phyloP scores from a whole-genome alignment of 2,888 invertebrate genomes.

The Ophion obscuratus region DNA sequence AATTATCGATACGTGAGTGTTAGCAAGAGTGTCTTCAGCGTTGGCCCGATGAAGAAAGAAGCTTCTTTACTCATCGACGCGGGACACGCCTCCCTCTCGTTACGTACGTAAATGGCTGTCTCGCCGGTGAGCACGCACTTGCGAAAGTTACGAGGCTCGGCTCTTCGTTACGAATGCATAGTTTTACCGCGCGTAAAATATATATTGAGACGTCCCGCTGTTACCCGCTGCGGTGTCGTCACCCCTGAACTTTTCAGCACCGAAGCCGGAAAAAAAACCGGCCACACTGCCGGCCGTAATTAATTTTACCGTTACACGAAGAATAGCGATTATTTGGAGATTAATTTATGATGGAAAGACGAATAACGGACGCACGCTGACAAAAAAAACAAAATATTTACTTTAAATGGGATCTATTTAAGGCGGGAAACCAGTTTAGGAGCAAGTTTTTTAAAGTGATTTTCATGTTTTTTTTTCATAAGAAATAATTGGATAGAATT shows the following conservation, averaged over 20 bases:
- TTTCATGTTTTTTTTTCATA: no score
- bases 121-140: constrained; percentile 60
- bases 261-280: constrained; percentile 6
- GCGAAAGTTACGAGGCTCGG: constrained; percentile 75
- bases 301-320: constrained; percentile 23
- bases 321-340: no score
- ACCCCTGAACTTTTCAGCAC: constrained; percentile 44
- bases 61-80: constrained; percentile 65
- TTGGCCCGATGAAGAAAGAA: constrained; percentile 60
- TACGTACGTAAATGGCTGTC: constrained; percentile 70
- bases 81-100: constrained; percentile 68
- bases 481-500: no score
- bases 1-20: constrained; percentile 67
- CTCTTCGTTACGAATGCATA: constrained; percentile 80
- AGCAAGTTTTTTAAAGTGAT: no score
- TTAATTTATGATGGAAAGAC: background rate
- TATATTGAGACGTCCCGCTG: constrained; percentile 48
- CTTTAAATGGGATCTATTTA: no score
- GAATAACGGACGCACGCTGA: background rate
- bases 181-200: constrained; percentile 69
- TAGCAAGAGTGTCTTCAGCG: constrained; percentile 41
- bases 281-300: constrained; percentile 5
- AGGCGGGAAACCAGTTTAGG: no score
- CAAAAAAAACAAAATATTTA: no score
- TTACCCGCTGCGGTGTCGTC: constrained; percentile 51